Base-by-base conservation (phyloP, 2,113 vertebrate genomes). In the Pelecanoides urinatrix region DNA sequence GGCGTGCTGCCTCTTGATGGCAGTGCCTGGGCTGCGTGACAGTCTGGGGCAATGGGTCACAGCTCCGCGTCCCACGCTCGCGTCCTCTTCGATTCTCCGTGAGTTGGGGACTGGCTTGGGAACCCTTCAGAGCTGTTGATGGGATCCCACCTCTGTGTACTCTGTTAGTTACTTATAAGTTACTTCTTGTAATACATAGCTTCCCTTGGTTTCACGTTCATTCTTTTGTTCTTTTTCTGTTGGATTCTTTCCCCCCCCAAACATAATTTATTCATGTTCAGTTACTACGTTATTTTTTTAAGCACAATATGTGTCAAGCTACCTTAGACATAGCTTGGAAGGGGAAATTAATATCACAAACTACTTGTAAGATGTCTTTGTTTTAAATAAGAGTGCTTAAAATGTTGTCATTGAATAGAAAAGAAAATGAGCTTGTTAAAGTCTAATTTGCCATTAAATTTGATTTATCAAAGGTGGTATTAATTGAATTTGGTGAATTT, bases 1-100 rank as follows among this genome's bases (percentile, higher is more conserved):
- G 6, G 42, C 0, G 0, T 83, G 66, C 87, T 96, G 59, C 0
- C 13, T 26, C 49, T 15, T 26, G 11, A 11, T 61, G 70, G 65
- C 58, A 30, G 67, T 27, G 50, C 67, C 61, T 12, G 56, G 67
- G 4, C 45, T 55, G n/a, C 10, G 2, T 30, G 65, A 4, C 22
- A 9, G 29, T 34, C 40, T 53, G 56, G 84, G 50, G 34, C 61
- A 49, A 47, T 30, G 59, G 89, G 84, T 49, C 90, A 65, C 73
- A 82, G 81, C 58, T 68, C 66, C 0, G 0, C 5, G 2, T 45
- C 65, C 73, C 61, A 53, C 2, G 1, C 81, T 32, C 59, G n/a
- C 86, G 7, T 81, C 63, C 18, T 66, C 78, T 68, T 92, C 1
- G 0, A 20, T 92, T 63, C 81, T 94, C 34, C 0, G 3, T 95